Base-by-base conservation (phyloP, 2,888 invertebrate species). In the Lasius platythorax region DNA sequence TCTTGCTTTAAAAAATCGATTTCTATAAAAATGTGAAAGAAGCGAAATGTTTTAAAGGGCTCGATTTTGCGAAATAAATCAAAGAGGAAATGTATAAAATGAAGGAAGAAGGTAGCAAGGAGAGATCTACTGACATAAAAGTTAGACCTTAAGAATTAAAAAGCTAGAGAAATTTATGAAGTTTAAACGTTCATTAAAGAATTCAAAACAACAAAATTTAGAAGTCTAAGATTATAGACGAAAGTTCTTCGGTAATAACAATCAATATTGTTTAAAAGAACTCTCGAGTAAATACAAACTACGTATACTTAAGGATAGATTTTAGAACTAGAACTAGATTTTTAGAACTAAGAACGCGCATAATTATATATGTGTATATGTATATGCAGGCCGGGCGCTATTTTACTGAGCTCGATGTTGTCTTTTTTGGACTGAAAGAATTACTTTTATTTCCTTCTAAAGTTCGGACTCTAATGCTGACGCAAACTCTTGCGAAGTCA, bases 241-340 rank as follows among this genome's bases (percentile, higher is more conserved):
- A 93, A 92, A 93, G 94, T 94, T 53, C 53, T 92, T 93, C 94
- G 94, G 93, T 94, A 94, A 94, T 94, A 94, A 93, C 94, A 94
- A 94, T 94, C 90, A 92, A 93, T 92, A 93, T 93, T 92, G 91
- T 92, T 89, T 89, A 91, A 91, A 89, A 84, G 82, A 70, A 68
- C 50, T 72, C 63, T 61, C 11, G 43, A 15, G 66, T 79, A 75
- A 9, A 46, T 75, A 63, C 43, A n/a, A 28, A 12, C 63, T 63
- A 74, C n/a, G 63, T 74, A 53, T 53, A 64, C 43, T 75, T 75
- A n/a, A 74, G 8, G 30, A 15, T 72, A 37, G 23, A 23, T 23
- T 23, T 23, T 23, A 23, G 23, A 23, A 23, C 23, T 23, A 23
- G 23, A 23, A 23, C 23, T 23, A 23, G 23, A 23, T 23, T 23